Evolutionary conservation across 2,797 vertebrate genomes (phyloP).

Genomic region (Acanthopagrus latus): DNA sequence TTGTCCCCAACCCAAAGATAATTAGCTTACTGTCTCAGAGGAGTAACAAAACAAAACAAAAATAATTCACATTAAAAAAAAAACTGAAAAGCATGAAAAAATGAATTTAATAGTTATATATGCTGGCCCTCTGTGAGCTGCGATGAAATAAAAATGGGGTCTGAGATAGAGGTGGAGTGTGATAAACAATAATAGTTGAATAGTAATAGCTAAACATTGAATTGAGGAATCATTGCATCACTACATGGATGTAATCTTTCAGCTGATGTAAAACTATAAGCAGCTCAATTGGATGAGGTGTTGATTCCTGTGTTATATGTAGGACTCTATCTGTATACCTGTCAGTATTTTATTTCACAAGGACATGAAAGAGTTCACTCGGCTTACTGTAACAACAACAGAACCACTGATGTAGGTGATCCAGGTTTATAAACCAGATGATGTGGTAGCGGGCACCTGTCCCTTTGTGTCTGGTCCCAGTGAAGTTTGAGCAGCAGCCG

Average conservation of each 20-base stretch:
- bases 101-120: not conserved
- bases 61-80: too few relatives aligned
- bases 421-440: slow-evolving; percentile 46
- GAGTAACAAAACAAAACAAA: too few relatives aligned
- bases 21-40: too few relatives aligned
- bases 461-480: slow-evolving; percentile 73
- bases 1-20: too few relatives aligned
- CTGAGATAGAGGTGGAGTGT: slow-evolving; percentile 63
- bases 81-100: too few relatives aligned
- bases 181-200: slow-evolving; percentile 75
- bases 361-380: slow-evolving; percentile 4
- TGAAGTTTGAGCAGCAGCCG: slow-evolving; percentile 80
- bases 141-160: slow-evolving; percentile 83
- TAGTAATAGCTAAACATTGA: too few relatives aligned
- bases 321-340: not conserved
- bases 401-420: slow-evolving; percentile 23
- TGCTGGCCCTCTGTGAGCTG: slow-evolving; percentile 42
- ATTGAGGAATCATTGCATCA: too few relatives aligned
- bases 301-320: not conserved
- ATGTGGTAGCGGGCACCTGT: slow-evolving; percentile 67
- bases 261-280: not conserved
- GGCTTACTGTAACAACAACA: not conserved
- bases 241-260: not conserved
- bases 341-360: not conserved
- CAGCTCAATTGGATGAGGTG: too few relatives aligned